Conservation (phyloP, 1,140 invertebrate genomes). For the Brachionus rubens region DNA sequence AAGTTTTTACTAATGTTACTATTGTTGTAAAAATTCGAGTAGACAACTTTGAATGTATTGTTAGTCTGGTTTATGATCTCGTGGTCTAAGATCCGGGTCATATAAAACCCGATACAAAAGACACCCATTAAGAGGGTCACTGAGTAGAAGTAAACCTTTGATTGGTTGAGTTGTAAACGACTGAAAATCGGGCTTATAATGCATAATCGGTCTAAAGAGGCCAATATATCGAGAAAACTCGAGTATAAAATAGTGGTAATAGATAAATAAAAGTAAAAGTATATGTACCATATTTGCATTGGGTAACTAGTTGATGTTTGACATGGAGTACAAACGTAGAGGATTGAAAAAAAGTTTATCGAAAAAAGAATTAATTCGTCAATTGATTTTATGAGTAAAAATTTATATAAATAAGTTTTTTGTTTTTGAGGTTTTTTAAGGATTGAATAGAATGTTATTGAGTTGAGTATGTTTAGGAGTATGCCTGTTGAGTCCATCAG, state of each 20-base stretch:
- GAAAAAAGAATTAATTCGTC: background rate
- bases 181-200: background rate
- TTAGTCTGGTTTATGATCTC: background rate
- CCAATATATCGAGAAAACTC: background rate
- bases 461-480: background rate
- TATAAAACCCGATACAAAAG: background rate
- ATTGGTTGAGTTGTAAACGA: background rate
- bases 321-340: background rate
- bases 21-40: background rate
- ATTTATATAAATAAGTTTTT: background rate
- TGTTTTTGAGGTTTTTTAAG: background rate
- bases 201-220: background rate
- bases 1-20: background rate
- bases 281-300: constrained; percentile 21
- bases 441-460: background rate
- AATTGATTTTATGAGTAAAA: background rate
- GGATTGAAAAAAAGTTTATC: background rate
- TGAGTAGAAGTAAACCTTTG: background rate
- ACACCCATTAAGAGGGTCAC: background rate
- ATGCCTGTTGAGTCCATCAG: background rate
- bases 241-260: background rate
- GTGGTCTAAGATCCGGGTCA: background rate
- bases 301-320: background rate
- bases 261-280: background rate
- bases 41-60: background rate